These are phyloP conservation scores for Acleris laterana DNA, from an alignment of 2,888 invertebrate genomes.

Conservation along the genomic window DNA sequence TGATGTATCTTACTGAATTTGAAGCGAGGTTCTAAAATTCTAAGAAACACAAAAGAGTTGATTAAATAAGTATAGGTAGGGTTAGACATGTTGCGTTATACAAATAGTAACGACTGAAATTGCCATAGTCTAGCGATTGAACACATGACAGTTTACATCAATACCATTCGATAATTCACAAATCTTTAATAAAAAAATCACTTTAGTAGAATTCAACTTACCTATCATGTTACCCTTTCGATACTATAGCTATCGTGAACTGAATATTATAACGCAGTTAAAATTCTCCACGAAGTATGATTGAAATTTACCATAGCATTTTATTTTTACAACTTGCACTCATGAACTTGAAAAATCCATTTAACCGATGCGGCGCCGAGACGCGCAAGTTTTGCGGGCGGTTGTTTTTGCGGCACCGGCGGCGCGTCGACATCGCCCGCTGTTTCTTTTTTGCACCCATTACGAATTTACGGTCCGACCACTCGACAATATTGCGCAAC, in stretches of 20 bases:
- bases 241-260: too few relatives aligned
- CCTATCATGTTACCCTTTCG: too few relatives aligned
- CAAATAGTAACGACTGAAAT: too few relatives aligned
- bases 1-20: neutral
- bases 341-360: conserved; percentile 74
- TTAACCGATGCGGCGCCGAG: conserved; percentile 59
- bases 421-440: conserved; percentile 59
- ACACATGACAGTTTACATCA: too few relatives aligned
- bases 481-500: conserved; percentile 83
- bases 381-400: conserved; percentile 64
- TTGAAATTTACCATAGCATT: conserved; percentile 19
- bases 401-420: conserved; percentile 71
- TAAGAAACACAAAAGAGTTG: neutral
- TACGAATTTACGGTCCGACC: conserved; percentile 81
- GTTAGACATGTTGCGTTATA: too few relatives aligned
- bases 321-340: conserved; percentile 35
- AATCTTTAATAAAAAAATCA: too few relatives aligned
- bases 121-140: too few relatives aligned
- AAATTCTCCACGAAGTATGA: neutral
- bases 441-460: conserved; percentile 81
- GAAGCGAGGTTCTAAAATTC: neutral
- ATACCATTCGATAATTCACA: too few relatives aligned
- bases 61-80: too few relatives aligned
- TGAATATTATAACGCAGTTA: neutral
- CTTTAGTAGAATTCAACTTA: too few relatives aligned